These are phyloP conservation scores for human (Homo sapiens) DNA, from an alignment of 2,113 vertebrate species.

Conservation along the genomic window GRCh38 chr14:89355001-89355500, in stretches of 20 bases:
- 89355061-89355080: neutral
- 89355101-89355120: neutral
- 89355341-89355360: too few species aligned
- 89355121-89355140: neutral
- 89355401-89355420: too few species aligned
- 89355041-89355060: neutral
- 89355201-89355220: neutral
- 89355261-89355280: too few species aligned
- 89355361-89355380: too few species aligned
- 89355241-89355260: too few species aligned
- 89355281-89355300: too few species aligned
- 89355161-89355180: neutral
- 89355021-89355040: neutral
- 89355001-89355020: neutral
- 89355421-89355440: too few species aligned
- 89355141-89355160: neutral
- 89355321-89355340: too few species aligned
- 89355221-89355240: neutral
- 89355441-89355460: too few species aligned
- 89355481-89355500: neutral
- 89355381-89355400: too few species aligned
- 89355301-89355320: too few species aligned
- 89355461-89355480: too few species aligned
- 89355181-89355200: neutral
- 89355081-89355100: slow-evolving; percentile 40